These are phyloP conservation scores for Latheticus oryzae DNA, from an alignment of 2,888 invertebrate genomes.

Conservation along the genomic window DNA sequence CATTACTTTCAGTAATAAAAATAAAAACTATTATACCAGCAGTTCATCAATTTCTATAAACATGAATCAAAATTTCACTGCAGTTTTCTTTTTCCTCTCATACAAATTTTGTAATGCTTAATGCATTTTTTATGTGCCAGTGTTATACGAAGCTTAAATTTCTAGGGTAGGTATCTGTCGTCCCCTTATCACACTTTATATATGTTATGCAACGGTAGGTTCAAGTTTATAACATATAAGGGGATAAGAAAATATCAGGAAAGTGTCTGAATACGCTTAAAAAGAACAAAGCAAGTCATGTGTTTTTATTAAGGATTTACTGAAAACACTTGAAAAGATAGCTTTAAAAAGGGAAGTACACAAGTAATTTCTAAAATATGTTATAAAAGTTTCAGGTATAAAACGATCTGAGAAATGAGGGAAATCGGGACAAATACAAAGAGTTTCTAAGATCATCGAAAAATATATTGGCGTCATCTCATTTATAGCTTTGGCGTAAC, in stretches of 20 bases:
- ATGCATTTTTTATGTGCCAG: conserved; percentile 47
- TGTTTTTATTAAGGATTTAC: conserved; percentile 31
- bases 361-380: conserved; percentile 24
- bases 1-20: no score
- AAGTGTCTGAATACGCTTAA: conserved; percentile 32
- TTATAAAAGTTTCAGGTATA: conserved; percentile 36
- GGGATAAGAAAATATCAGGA: conserved; percentile 26
- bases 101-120: conserved; percentile 41
- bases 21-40: no score
- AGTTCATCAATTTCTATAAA: no score
- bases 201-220: conserved; percentile 34
- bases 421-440: no score
- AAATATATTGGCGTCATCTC: no score
- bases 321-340: no score
- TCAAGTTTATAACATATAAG: conserved; percentile 33
- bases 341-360: no score
- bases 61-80: conserved; percentile 34
- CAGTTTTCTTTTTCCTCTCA: conserved; percentile 24
- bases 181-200: conserved; percentile 45
- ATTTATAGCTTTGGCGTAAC: no score
- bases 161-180: conserved; percentile 43
- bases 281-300: conserved; percentile 27
- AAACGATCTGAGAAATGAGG: no score
- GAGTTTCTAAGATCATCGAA: no score
- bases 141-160: conserved; percentile 45